phyloP scores from a whole-genome alignment of 2,797 vertebrate genomes.

The Heteromormyrus szaboi region DNA sequence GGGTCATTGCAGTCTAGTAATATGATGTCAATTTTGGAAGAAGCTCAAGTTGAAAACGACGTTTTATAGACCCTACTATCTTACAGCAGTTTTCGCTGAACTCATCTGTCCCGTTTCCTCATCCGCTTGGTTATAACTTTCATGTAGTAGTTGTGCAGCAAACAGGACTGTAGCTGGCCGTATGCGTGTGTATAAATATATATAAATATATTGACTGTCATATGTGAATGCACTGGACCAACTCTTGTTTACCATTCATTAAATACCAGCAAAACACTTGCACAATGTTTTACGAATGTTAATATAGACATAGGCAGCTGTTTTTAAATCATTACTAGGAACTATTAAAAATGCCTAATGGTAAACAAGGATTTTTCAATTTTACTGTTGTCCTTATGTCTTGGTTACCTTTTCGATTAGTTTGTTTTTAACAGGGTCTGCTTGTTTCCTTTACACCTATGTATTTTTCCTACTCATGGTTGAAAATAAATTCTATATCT shows the following conservation, averaged over 20 bases:
- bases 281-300: slow-evolving; percentile 60
- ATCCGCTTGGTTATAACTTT: neutral
- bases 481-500: slow-evolving; percentile 84
- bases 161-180: slow-evolving; percentile 35
- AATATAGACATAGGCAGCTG: slow-evolving; percentile 68
- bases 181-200: slow-evolving; percentile 27
- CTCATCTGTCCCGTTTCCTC: neutral
- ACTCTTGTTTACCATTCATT: slow-evolving; percentile 80
- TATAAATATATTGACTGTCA: slow-evolving; percentile 28
- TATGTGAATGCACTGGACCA: slow-evolving; percentile 76
- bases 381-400: slow-evolving; percentile 68
- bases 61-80: neutral
- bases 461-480: slow-evolving; percentile 85
- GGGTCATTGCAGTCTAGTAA: neutral
- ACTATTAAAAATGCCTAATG: slow-evolving; percentile 67
- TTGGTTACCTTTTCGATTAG: slow-evolving; percentile 76
- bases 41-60: neutral
- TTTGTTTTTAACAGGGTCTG: slow-evolving; percentile 84
- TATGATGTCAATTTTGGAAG: neutral
- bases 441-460: slow-evolving; percentile 76
- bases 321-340: slow-evolving; percentile 68
- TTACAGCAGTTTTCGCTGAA: neutral
- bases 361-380: slow-evolving; percentile 78
- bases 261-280: slow-evolving; percentile 77
- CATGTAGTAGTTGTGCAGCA: slow-evolving; percentile 36